phyloP scores from a whole-genome alignment of 2,113 vertebrate species.

The Psittacus erithacus region DNA sequence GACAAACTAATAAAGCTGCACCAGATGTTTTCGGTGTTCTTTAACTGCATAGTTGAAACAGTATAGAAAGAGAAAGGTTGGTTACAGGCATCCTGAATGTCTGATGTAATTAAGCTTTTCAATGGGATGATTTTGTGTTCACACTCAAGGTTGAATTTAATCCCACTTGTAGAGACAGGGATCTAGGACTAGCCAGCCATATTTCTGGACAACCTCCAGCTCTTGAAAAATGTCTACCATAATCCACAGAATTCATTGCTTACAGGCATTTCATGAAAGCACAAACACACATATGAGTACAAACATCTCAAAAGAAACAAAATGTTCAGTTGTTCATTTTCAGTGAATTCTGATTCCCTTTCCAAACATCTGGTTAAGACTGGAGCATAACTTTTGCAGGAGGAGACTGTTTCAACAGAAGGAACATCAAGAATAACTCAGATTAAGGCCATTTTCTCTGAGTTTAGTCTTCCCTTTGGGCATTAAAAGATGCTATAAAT shows the following conservation, averaged over 20 bases:
- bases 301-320: constrained; percentile 27
- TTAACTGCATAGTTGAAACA: constrained; percentile 75
- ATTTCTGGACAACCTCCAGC: not conserved
- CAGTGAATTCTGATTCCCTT: constrained; percentile 17
- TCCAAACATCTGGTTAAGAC: constrained; percentile 17
- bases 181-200: not conserved
- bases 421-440: constrained; percentile 10
- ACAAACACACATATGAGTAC: not conserved
- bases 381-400: constrained; percentile 5
- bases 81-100: constrained; percentile 28
- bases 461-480: constrained; percentile 10
- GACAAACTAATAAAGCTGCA: constrained; percentile 4
- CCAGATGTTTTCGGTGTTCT: constrained; percentile 17
- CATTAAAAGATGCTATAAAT: constrained; percentile 13
- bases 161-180: not conserved
- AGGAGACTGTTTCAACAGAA: not conserved
- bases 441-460: constrained; percentile 1
- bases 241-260: constrained; percentile 32
- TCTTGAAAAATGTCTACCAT: constrained; percentile 19
- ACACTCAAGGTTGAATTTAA: constrained; percentile 4
- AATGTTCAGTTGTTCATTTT: constrained; percentile 46
- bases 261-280: constrained; percentile 45
- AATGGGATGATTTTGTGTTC: not conserved
- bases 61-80: constrained; percentile 33
- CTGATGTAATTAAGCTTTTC: constrained; percentile 2